These are phyloP conservation scores for Perognathus longimembris DNA, from an alignment of 2,113 vertebrate species.

Conservation along the genomic window DNA sequence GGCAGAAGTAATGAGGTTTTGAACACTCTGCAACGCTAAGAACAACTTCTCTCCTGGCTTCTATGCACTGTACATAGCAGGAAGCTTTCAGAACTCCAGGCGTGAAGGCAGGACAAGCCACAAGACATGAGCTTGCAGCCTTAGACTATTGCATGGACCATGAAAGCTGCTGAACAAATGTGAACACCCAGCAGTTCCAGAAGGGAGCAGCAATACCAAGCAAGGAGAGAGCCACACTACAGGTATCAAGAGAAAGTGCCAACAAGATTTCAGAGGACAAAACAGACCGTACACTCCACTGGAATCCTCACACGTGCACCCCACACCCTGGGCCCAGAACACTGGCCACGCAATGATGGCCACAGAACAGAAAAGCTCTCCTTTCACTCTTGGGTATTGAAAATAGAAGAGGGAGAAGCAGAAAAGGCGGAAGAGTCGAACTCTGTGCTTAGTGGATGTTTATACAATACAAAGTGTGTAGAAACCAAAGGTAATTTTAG, in stretches of 20 bases:
- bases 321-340: neutral
- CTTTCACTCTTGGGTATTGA: too few species aligned
- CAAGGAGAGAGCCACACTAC: neutral
- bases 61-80: accelerated
- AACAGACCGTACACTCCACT: neutral
- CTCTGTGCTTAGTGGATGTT: neutral
- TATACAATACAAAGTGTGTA: neutral
- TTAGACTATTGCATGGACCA: neutral
- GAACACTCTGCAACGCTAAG: neutral
- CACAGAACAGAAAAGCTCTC: neutral
- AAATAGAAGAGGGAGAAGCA: neutral
- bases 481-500: neutral
- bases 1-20: neutral
- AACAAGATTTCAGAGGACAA: neutral
- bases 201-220: neutral
- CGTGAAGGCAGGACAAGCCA: neutral
- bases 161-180: neutral
- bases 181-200: neutral
- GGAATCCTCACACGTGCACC: neutral
- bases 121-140: neutral
- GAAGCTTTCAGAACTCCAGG: neutral
- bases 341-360: accelerated
- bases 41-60: neutral
- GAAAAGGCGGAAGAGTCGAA: neutral
- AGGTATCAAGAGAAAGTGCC: slow-evolving; percentile 14